These are phyloP conservation scores for Popillia japonica DNA, from an alignment of 1,140 invertebrate genomes.

Conservation along the genomic window DNA sequence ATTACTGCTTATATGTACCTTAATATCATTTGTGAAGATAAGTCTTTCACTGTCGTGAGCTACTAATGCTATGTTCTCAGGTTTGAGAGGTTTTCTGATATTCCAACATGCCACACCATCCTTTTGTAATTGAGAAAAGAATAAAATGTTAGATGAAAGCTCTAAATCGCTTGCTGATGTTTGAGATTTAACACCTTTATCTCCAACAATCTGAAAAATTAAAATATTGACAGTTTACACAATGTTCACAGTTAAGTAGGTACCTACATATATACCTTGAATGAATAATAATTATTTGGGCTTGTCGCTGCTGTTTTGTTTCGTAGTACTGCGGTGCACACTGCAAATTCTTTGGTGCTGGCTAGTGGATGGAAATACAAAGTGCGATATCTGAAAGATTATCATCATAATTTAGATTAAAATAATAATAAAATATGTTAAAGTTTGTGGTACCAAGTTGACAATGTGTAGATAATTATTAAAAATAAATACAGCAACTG, in stretches of 20 bases:
- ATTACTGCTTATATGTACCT: constrained; percentile 57
- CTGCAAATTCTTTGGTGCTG: constrained; percentile 77
- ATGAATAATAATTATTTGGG: constrained; percentile 53
- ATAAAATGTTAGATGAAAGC: constrained; percentile 66
- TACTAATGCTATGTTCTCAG: constrained; percentile 67
- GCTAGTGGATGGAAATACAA: constrained; percentile 80
- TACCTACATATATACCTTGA: constrained; percentile 56
- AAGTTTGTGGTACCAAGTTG: neutral
- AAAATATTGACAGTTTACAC: neutral
- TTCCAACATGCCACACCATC: constrained; percentile 79
- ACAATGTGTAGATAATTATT: too few relatives aligned
- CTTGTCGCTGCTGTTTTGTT: constrained; percentile 68
- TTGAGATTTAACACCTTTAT: constrained; percentile 68
- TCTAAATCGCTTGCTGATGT: constrained; percentile 70
- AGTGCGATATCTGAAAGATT: constrained; percentile 63
- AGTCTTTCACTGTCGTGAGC: constrained; percentile 66
- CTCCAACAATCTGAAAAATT: constrained; percentile 65
- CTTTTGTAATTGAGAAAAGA: constrained; percentile 72
- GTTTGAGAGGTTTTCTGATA: constrained; percentile 64
- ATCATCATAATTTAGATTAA: neutral
- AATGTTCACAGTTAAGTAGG: neutral
- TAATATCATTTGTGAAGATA: constrained; percentile 76
- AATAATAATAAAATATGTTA: too few relatives aligned
- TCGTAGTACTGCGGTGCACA: constrained; percentile 73
- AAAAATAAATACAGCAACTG: too few relatives aligned